Conservation (phyloP, 2,888 invertebrate species). For the Polydrusus pterygomalis region DNA sequence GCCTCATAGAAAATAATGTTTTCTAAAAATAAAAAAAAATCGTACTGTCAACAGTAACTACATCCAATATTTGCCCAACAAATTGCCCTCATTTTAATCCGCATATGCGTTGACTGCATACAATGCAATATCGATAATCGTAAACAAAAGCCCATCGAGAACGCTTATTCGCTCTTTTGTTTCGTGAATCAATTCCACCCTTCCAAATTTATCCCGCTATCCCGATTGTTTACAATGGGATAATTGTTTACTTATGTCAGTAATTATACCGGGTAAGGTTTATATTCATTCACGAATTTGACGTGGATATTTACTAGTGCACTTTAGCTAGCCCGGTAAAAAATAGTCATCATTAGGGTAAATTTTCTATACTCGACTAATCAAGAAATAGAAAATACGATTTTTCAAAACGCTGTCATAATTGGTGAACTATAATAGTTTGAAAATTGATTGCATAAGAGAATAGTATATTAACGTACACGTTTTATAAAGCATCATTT, state of each 20-base stretch:
- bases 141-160: constrained; percentile 26
- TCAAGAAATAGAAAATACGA: too few species aligned
- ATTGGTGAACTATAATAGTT: too few species aligned
- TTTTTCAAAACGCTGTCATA: too few species aligned
- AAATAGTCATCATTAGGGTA: too few species aligned
- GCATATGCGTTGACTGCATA: constrained; percentile 24
- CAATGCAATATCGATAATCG: constrained; percentile 34
- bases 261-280: constrained; percentile 12
- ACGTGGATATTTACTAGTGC: neutral
- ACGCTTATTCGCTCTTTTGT: constrained; percentile 13
- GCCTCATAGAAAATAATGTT: too few species aligned
- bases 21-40: neutral
- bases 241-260: constrained; percentile 40
- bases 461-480: too few species aligned
- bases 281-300: neutral
- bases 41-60: neutral
- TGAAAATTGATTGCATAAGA: too few species aligned
- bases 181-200: constrained; percentile 10
- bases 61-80: constrained; percentile 40
- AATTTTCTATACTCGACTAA: too few species aligned
- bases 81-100: constrained; percentile 43
- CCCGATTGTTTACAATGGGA: constrained; percentile 26
- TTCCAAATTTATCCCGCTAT: constrained; percentile 26
- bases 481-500: too few species aligned
- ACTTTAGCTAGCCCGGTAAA: too few species aligned